A percentile compares a stretch with the other conserved stretches of the same genome.
phyloP scores from a whole-genome alignment of 2,797 vertebrate genomes.

The Labeo calbasu region DNA sequence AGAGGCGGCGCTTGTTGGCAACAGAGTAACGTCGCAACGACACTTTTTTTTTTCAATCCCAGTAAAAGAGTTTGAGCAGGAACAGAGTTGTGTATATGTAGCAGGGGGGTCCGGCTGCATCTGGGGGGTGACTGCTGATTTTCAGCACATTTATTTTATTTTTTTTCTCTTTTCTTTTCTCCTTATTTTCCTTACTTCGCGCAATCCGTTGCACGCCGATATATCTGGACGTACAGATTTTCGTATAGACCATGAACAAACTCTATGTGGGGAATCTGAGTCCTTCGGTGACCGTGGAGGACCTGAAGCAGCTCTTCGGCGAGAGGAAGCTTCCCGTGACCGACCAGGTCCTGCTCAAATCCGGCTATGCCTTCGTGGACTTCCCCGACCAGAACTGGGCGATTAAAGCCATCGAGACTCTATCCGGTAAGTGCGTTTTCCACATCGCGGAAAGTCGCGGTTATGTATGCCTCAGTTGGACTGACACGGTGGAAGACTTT shows the following conservation, averaged over 20 bases:
- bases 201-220: conserved; percentile 60
- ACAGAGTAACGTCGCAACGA: conserved; percentile 81
- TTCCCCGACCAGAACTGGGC: conserved; percentile 95
- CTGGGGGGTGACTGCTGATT: conserved; percentile 74
- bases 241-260: conserved; percentile 91
- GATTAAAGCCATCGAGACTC: conserved; percentile 92
- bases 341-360: conserved; percentile 91
- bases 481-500: conserved; percentile 64
- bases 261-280: conserved; percentile 96
- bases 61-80: conserved; percentile 84
- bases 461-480: conserved; percentile 54
- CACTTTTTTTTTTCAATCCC: conserved; percentile 78
- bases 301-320: conserved; percentile 91
- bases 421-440: conserved; percentile 86
- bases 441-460: conserved; percentile 51
- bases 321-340: conserved; percentile 88
- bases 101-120: conserved; percentile 75
- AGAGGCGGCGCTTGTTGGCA: conserved; percentile 85
- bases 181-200: conserved; percentile 64
- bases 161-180: conserved; percentile 62
- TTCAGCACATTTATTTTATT: conserved; percentile 64
- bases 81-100: conserved; percentile 77
- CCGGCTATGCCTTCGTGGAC: conserved; percentile 95
- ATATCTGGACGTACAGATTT: conserved; percentile 72
- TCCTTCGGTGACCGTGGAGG: conserved; percentile 91